Evolutionary conservation across 2,888 invertebrate species (phyloP).

Genomic region (Timema cristinae): DNA sequence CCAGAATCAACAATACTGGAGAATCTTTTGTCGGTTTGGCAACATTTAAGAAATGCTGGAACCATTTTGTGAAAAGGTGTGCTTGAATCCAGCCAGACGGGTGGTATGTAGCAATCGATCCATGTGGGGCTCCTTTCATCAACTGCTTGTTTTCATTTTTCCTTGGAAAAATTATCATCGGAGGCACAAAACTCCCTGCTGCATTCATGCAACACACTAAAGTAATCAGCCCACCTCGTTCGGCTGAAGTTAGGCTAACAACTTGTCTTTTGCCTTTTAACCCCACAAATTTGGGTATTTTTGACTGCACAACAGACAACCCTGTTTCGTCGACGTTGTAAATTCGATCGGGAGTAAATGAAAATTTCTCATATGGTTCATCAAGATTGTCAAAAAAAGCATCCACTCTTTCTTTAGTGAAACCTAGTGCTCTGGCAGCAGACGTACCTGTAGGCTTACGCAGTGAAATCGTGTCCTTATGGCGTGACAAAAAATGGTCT

Average conservation of each 20-base stretch:
- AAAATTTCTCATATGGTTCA: slow-evolving; percentile 10
- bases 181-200: slow-evolving; percentile 17
- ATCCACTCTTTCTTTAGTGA: slow-evolving; percentile 19
- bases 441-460: slow-evolving; percentile 12
- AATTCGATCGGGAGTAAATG: slow-evolving; percentile 8
- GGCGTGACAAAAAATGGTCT: background rate
- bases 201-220: slow-evolving; percentile 22
- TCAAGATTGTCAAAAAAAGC: slow-evolving; percentile 16
- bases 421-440: slow-evolving; percentile 18
- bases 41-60: slow-evolving; percentile 8
- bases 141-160: slow-evolving; percentile 16
- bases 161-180: slow-evolving; percentile 19
- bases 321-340: slow-evolving; percentile 23
- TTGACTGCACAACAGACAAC: slow-evolving; percentile 18
- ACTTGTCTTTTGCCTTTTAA: slow-evolving; percentile 17
- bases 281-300: slow-evolving; percentile 18
- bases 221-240: slow-evolving; percentile 17
- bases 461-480: slow-evolving; percentile 4
- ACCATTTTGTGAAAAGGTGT: slow-evolving; percentile 11
- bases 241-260: slow-evolving; percentile 18
- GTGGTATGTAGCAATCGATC: slow-evolving; percentile 13
- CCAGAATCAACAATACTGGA: slow-evolving; percentile 15
- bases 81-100: slow-evolving; percentile 19
- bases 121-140: slow-evolving; percentile 13
- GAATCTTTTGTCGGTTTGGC: slow-evolving; percentile 11